These are phyloP conservation scores for Augiades crinisus DNA, from an alignment of 2,888 invertebrate genomes.

Conservation along the genomic window DNA sequence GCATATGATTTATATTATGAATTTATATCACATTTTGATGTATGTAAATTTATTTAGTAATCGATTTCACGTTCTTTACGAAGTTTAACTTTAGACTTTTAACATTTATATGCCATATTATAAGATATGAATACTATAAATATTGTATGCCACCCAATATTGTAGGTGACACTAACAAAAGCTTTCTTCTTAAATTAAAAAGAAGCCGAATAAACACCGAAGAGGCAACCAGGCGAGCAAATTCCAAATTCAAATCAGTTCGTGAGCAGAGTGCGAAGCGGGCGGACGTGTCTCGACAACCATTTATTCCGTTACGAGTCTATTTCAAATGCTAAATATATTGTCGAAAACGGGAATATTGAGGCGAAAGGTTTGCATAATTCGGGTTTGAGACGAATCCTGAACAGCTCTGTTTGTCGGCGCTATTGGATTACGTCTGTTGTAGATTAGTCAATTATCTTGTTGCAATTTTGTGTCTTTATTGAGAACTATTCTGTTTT, in stretches of 20 bases:
- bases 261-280: conserved; percentile 70
- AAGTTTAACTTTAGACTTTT: no score
- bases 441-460: conserved; percentile 13
- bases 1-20: no score
- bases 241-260: conserved; percentile 78
- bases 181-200: conserved; percentile 31
- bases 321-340: conserved; percentile 70
- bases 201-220: conserved; percentile 39
- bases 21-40: no score
- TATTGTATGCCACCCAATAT: no score
- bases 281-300: conserved; percentile 63
- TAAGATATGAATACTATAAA: no score
- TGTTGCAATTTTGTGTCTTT: conserved; percentile 8
- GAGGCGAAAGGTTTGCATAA: conserved; percentile 60
- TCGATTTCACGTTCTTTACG: no score
- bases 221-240: conserved; percentile 54
- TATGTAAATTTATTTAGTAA: no score
- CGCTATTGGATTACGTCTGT: conserved; percentile 24
- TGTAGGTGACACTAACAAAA: conserved; percentile 19
- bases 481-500: no score
- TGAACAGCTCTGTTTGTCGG: conserved; percentile 41
- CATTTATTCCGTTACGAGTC: conserved; percentile 71
- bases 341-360: conserved; percentile 68
- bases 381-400: conserved; percentile 55
- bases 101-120: no score